Percentiles rank a stretch among this genome's conserved stretches.
These are phyloP conservation scores for Dipodomys stephensi DNA, from an alignment of 2,113 vertebrate species.

Conservation along the genomic window DNA sequence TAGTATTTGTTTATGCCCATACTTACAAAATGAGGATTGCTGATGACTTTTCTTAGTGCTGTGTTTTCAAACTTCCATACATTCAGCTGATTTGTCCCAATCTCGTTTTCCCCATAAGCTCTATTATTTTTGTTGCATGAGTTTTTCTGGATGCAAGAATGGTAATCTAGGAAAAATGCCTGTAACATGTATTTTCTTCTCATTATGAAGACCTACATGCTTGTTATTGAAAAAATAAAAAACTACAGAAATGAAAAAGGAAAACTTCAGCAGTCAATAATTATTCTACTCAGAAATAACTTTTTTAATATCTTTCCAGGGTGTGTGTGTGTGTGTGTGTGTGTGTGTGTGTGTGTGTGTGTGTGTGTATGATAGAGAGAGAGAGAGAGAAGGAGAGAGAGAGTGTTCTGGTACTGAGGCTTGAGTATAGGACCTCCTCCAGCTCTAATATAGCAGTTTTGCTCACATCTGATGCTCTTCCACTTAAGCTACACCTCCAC, in stretches of 20 bases:
- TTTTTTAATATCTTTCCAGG: background rate
- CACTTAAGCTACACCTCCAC: no score
- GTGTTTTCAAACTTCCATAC: constrained; percentile 15
- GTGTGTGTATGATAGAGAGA: no score
- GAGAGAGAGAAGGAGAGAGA: no score
- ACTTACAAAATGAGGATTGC: constrained; percentile 3
- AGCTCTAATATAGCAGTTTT: no score
- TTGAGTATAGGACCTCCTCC: no score
- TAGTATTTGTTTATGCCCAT: background rate
- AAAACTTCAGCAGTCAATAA: constrained; percentile 33
- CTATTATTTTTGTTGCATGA: constrained; percentile 12
- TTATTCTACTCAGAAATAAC: background rate
- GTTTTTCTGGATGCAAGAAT: constrained; percentile 46
- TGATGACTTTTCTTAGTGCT: constrained; percentile 48
- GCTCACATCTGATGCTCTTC: no score
- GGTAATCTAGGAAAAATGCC: background rate
- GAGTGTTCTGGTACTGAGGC: background rate
- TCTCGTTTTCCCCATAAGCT: background rate
- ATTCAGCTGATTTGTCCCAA: constrained; percentile 9
- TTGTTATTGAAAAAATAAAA: constrained; percentile 49
- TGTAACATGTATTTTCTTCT: background rate
- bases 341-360: no score
- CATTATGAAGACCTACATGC: background rate
- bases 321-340: background rate
- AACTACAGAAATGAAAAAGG: background rate